Conservation (phyloP, 2,113 vertebrate genomes). For the Bucco capensis region DNA sequence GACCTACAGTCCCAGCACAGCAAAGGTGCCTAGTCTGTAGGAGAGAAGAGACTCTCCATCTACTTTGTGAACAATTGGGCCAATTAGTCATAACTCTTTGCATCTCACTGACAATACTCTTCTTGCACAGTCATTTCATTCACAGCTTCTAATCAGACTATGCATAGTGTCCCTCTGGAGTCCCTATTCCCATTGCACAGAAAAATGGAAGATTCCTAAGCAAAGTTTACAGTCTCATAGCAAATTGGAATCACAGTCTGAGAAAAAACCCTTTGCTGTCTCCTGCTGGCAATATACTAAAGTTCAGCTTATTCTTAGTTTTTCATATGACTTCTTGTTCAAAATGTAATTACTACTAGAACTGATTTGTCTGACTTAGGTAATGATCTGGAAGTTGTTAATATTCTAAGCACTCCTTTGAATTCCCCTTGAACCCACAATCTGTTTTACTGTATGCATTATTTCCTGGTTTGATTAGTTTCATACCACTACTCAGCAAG, state of each 20-base stretch:
- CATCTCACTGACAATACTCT: not conserved
- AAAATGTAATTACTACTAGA: not conserved
- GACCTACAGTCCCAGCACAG: not conserved
- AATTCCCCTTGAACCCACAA: not conserved
- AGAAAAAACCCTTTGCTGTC: not conserved
- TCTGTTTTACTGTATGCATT: not conserved
- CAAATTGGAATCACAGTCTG: not conserved
- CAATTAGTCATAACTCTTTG: not conserved
- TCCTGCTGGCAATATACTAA: not conserved
- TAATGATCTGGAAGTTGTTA: not conserved
- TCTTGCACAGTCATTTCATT: not conserved
- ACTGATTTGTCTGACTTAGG: not conserved
- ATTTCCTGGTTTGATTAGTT: slow-evolving; percentile 6
- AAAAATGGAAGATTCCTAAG: not conserved
- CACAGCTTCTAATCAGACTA: not conserved
- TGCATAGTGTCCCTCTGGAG: not conserved
- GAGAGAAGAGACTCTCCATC: not conserved
- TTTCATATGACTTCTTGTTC: not conserved
- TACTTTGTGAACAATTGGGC: not conserved
- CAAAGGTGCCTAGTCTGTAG: not conserved
- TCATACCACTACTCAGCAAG: not conserved
- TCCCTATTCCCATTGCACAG: not conserved
- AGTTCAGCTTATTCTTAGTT: not conserved
- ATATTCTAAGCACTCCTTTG: not conserved
- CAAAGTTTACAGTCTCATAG: not conserved